A percentile compares a stretch with the other conserved stretches of the same genome.
These are phyloP conservation scores for Sus cebifrons DNA, from an alignment of 2,797 vertebrate genomes.

Conservation along the genomic window DNA sequence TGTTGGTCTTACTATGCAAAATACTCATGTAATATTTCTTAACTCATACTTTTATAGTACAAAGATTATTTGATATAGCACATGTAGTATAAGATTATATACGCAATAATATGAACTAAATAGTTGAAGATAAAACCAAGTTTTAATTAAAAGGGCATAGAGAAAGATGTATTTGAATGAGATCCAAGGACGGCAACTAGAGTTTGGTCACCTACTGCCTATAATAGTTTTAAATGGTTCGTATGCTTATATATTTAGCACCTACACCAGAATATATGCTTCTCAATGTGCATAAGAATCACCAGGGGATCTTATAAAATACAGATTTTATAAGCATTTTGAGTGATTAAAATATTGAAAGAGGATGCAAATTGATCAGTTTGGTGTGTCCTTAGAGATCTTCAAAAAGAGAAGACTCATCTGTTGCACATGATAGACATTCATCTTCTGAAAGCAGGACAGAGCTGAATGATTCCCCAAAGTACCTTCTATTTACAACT, in stretches of 20 bases:
- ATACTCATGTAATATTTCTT: background rate
- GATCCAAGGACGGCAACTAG: background rate
- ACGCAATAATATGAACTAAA: background rate
- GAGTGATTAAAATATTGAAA: slow-evolving; percentile 16
- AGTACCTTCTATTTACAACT: background rate
- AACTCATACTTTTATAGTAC: slow-evolving; percentile 7
- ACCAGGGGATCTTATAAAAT: too few relatives aligned
- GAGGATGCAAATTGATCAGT: background rate
- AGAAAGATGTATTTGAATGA: slow-evolving; percentile 15
- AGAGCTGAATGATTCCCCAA: background rate
- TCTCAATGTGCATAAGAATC: background rate
- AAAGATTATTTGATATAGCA: background rate
- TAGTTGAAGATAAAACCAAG: slow-evolving; percentile 21
- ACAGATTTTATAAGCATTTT: too few relatives aligned
- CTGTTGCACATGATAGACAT: background rate
- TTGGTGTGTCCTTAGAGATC: background rate
- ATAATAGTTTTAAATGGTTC: background rate
- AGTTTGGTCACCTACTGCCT: background rate
- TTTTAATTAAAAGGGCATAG: background rate
- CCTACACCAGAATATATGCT: background rate
- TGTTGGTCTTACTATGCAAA: background rate
- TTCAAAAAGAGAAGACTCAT: background rate
- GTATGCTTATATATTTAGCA: background rate
- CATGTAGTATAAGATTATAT: background rate
- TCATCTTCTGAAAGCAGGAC: slow-evolving; percentile 26